Evolutionary conservation across 2,113 vertebrate genomes (phyloP), one percentile per base, ranked within the genome.

Genomic region (Ameiurus melas): DNA sequence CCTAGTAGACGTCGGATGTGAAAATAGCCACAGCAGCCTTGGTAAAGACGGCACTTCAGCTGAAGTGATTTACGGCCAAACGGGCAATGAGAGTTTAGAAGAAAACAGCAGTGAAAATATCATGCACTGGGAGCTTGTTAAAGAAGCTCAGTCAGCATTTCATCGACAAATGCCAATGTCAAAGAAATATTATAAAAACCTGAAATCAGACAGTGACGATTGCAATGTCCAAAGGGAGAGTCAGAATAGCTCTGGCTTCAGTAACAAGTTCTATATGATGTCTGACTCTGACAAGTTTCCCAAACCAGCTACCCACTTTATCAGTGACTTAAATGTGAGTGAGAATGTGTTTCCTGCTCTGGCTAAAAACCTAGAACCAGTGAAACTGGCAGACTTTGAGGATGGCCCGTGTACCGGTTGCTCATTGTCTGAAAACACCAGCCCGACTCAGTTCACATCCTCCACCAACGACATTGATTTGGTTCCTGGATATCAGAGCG

Each of bases 261-360:
- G 89, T 13, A 95, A 95, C 83, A 85, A 16, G 77, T 83, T 85
- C 3, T 95, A 95, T 71, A 91, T 89, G 36, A 16, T 30, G 0
- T 91, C 78, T 17, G n/a, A 55, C 84, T 89, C 39, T n/a, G 22
- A 58, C 53, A 8, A 60, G 30, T 62, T 81, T 19, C 36, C 39
- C 0, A 78, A 68, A 30, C 1, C 68, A 47, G 68, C 88, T 60
- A 3, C 51, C 83, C 89, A 90, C 19, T 39, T 64, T 27, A 62
- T 10, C 1, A 91, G 89, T 83, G 77, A 77, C 79, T 51, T 89
- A 0, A 57, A 70, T 64, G 79, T 88, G 4, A 90, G 53, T 0
- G 22, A 60, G 9, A 12, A 1, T 7, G 30, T 83, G 30, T 83
- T 85, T 12, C 25, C 55, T 66, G 2, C 10, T 78, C 89, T 83